These are phyloP conservation scores for Ammospiza caudacuta DNA, from an alignment of 2,113 vertebrate genomes.

Conservation along the genomic window DNA sequence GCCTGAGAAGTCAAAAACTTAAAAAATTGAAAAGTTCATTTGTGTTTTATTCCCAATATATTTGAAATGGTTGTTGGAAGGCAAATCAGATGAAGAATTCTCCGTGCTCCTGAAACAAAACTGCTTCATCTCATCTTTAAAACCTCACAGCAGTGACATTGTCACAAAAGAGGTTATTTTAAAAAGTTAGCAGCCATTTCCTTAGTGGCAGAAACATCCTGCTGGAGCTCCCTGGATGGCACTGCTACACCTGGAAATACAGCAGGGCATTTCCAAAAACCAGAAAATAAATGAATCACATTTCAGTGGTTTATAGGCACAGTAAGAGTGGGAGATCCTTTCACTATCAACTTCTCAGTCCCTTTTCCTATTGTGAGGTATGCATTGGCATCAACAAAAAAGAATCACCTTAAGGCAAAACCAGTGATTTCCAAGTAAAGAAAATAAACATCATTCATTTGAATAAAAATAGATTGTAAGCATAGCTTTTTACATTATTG, in stretches of 20 bases:
- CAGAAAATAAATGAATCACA: background rate
- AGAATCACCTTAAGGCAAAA: conserved; percentile 69
- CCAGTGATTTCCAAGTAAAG: background rate
- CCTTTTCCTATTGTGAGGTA: conserved; percentile 53
- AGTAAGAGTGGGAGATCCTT: background rate
- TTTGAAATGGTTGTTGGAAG: background rate
- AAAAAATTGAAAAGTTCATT: background rate
- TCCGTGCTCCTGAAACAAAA: background rate
- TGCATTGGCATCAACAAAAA: conserved; percentile 30
- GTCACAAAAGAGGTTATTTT: background rate
- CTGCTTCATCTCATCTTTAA: background rate
- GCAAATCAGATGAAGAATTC: background rate
- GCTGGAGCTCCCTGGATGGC: background rate
- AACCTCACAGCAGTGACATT: background rate
- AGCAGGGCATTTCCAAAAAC: background rate
- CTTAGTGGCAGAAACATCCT: background rate
- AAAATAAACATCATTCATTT: conserved; percentile 24
- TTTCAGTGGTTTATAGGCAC: background rate
- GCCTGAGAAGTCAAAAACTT: background rate
- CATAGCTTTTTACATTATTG: background rate
- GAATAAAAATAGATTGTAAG: conserved; percentile 48
- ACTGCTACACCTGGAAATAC: background rate
- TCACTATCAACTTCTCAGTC: background rate
- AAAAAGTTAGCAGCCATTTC: background rate
- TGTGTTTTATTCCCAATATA: background rate